Evolutionary conservation across 1,140 invertebrate genomes (phyloP), one percentile per base, ranked within the genome.

Genomic region (Trachelipus rathkii): DNA sequence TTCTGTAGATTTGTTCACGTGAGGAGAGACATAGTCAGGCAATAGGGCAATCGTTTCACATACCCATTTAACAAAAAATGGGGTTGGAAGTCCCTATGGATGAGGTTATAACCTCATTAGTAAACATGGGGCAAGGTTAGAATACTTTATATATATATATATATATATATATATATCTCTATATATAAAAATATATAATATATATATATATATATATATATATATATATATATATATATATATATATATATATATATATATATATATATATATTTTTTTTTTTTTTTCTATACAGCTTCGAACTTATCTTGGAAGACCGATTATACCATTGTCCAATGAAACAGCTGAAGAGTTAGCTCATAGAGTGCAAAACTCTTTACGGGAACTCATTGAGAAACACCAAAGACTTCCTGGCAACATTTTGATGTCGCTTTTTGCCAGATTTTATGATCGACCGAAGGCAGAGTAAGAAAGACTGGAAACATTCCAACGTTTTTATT

Each of bases 321-420:
- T 75, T 60, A 11, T 60, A 46, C 73, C 73, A n/a, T 13, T 15
- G 0, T 53, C 73, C 10, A 33, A 75, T 67, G 73, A 75, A 67
- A 75, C 53, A 15, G 33, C 66, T 8, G 73, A 75, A 67, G 60
- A 75, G 5, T 67, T 75, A 53, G 73, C 73, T 44, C 73, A 45
- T 19, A 46, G 73, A 33, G 50, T 68, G 15, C 53, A 75, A 67
- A 44, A 67, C 11, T 46, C 73, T 21, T 19, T 75, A 44, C 23
- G 60, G n/a, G 23, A 67, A 19, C 43, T 75, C 23, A 50, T 75
- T 0, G 45, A 10, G 11, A n/a, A 67, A 44, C 73, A 75, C 73
- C 73, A 75, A 67, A n/a, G 66, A n/a, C 73, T 75, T 43, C 73
- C 73, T 44, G 73, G 73, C 24, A 75, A 75, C 23, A 75, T 75